phyloP scores from a whole-genome alignment of 2,797 vertebrate species.

The Phylloscopus collybita region DNA sequence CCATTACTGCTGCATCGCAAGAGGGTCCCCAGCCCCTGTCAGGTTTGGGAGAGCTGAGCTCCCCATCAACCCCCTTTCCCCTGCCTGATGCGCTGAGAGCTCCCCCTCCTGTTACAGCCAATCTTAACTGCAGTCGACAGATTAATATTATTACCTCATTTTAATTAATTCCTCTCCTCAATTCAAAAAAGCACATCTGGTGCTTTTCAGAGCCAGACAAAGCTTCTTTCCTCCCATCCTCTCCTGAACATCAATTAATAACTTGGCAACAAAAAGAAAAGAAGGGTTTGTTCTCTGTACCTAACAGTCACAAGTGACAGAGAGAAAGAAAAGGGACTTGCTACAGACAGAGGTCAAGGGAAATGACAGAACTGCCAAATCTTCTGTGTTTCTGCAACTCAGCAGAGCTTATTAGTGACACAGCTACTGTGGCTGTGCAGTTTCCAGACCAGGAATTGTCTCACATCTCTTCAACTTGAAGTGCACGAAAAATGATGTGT shows the following conservation, averaged over 20 bases:
- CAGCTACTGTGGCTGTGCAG: not conserved
- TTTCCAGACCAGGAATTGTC: not conserved
- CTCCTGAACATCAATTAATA: slow-evolving; percentile 70
- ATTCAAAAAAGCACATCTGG: slow-evolving; percentile 68
- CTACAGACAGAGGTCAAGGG: slow-evolving; percentile 40
- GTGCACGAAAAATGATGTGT: not conserved
- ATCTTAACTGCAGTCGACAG: slow-evolving; percentile 22
- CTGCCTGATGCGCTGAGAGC: slow-evolving; percentile 66
- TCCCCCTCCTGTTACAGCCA: slow-evolving; percentile 67
- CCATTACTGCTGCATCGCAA: not conserved
- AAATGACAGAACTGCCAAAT: slow-evolving; percentile 42
- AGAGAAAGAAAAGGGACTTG: slow-evolving; percentile 54
- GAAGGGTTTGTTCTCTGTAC: slow-evolving; percentile 64
- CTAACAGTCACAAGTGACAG: slow-evolving; percentile 62
- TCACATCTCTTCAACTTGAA: not conserved
- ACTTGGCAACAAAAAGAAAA: slow-evolving; percentile 71
- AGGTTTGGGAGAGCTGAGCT: slow-evolving; percentile 27
- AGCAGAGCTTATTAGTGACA: not conserved
- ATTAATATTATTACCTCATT: slow-evolving; percentile 65
- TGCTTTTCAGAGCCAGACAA: slow-evolving; percentile 75
- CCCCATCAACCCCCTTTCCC: slow-evolving; percentile 19
- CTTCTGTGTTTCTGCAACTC: slow-evolving; percentile 35
- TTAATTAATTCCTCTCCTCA: slow-evolving; percentile 67
- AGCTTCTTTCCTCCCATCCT: slow-evolving; percentile 64
- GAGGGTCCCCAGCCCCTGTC: not conserved